Evolutionary conservation across 2,797 vertebrate species (phyloP).

Genomic region (Bradypodion pumilum): DNA sequence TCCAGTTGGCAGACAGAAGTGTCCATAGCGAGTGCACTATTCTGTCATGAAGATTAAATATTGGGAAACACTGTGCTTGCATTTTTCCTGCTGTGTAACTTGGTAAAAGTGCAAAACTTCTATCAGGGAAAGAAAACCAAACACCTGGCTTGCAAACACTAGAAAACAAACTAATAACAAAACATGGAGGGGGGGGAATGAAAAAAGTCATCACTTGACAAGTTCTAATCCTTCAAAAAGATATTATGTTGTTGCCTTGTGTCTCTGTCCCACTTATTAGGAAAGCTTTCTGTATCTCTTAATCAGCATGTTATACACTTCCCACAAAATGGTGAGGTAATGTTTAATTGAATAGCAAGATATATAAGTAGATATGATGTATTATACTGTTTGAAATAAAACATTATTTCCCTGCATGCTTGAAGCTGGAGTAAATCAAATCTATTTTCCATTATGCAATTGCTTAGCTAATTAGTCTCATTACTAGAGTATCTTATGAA

Average conservation of each 20-base stretch:
- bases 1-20: not conserved
- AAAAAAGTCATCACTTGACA: not conserved
- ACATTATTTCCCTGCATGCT: not conserved
- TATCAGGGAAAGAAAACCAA: not conserved
- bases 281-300: not conserved
- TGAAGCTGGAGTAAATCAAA: not conserved
- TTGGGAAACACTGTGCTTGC: not conserved
- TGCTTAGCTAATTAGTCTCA: constrained; percentile 20
- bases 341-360: constrained; percentile 3
- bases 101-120: not conserved
- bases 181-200: not conserved
- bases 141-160: not conserved
- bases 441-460: not conserved
- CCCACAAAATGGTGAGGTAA: not conserved
- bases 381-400: not conserved
- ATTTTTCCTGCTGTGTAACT: not conserved
- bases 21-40: not conserved
- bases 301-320: constrained; percentile 7
- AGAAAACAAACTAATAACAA: not conserved
- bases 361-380: not conserved
- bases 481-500: not conserved
- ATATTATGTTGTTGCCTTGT: not conserved
- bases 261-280: not conserved
- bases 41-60: not conserved
- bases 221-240: not conserved